A percentile compares a stretch with the other conserved stretches of the same genome.
phyloP scores from a whole-genome alignment of 2,888 invertebrate genomes.

The Dryomyza anilis region DNA sequence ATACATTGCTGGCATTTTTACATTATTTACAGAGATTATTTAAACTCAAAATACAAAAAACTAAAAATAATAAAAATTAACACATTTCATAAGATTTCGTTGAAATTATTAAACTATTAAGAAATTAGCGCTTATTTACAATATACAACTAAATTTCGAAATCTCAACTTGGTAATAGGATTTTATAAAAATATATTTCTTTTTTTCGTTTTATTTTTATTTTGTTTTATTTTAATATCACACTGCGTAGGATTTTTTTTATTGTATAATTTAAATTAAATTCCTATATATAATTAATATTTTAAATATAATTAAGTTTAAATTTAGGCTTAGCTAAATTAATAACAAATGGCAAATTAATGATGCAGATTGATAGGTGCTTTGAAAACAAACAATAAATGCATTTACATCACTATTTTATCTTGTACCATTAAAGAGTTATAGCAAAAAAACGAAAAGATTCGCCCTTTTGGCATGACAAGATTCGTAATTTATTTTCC shows the following conservation, averaged over 20 bases:
- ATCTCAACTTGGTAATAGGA: constrained; percentile 13
- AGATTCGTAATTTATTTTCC: too few species aligned
- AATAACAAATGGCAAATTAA: too few species aligned
- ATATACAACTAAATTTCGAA: constrained; percentile 7
- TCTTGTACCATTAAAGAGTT: too few species aligned
- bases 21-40: constrained; percentile 24
- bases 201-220: too few species aligned
- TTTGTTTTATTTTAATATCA: constrained; percentile 55
- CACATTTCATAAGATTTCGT: not conserved
- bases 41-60: too few species aligned
- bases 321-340: constrained; percentile 4
- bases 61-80: not conserved
- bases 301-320: constrained; percentile 9
- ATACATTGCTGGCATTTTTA: constrained; percentile 17
- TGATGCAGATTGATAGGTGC: too few species aligned
- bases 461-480: too few species aligned
- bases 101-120: constrained; percentile 4
- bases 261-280: too few species aligned
- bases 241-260: constrained; percentile 57
- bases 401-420: too few species aligned
- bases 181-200: constrained; percentile 25
- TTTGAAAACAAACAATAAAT: too few species aligned
- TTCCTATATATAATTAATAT: too few species aligned
- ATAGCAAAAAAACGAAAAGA: too few species aligned
- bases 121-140: constrained; percentile 11